Percentiles rank a stretch among this genome's conserved stretches.
phyloP scores from a whole-genome alignment of 2,113 vertebrate species.

The Oryzias javanicus region DNA sequence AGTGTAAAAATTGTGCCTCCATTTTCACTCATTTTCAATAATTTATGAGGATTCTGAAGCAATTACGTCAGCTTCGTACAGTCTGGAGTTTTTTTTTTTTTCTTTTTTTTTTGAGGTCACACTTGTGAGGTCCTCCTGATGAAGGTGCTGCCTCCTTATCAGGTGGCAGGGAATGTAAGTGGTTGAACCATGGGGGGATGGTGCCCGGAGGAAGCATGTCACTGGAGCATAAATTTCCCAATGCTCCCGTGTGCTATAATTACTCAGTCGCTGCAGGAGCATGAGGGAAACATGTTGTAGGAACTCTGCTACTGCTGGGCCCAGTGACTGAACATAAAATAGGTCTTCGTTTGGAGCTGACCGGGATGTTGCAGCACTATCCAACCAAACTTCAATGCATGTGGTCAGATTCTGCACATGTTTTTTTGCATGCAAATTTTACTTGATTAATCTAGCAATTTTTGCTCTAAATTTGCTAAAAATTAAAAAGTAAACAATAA shows the following conservation, averaged over 20 bases:
- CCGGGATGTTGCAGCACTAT: too few species aligned
- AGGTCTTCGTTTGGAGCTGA: too few species aligned
- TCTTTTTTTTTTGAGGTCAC: not conserved
- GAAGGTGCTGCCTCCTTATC: conserved; percentile 32
- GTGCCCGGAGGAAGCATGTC: conserved; percentile 42
- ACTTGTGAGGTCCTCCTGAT: not conserved
- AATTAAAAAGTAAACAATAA: too few species aligned
- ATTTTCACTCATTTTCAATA: conserved; percentile 65
- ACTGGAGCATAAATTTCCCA: conserved; percentile 40
- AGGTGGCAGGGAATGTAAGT: conserved; percentile 35
- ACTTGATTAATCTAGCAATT: too few species aligned
- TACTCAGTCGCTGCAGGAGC: conserved; percentile 12
- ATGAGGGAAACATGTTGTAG: not conserved
- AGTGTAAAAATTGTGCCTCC: conserved; percentile 43
- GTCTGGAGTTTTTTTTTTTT: too few species aligned
- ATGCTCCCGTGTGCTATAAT: conserved; percentile 8
- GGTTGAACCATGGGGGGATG: conserved; percentile 39
- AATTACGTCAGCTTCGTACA: conserved; percentile 22
- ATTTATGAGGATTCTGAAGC: conserved; percentile 60
- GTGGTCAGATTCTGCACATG: too few species aligned
- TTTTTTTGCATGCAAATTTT: too few species aligned
- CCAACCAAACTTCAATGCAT: too few species aligned
- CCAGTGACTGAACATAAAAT: too few species aligned
- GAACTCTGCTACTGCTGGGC: too few species aligned
- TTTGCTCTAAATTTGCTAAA: too few species aligned